These are phyloP conservation scores for Epizoanthus ramosus DNA, from an alignment of 92 coral and sea anemone species.

Conservation along the genomic window DNA sequence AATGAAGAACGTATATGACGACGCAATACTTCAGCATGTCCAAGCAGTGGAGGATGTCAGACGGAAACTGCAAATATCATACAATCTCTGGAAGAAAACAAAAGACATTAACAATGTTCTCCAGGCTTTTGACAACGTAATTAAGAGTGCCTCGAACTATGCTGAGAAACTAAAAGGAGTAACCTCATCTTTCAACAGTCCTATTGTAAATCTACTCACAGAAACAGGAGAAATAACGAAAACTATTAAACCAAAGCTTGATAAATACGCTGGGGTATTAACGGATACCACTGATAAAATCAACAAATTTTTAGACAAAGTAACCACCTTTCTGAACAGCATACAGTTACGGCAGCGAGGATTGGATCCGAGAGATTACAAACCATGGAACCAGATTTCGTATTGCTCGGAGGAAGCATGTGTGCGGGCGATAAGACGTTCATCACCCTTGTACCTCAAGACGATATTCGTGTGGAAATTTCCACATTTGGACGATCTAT, in stretches of 20 bases:
- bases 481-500: constrained; percentile 96
- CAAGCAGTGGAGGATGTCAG: constrained; percentile 73
- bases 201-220: constrained; percentile 76
- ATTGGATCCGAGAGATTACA: constrained; percentile 75
- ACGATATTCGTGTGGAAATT: constrained; percentile 92
- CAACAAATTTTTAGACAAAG: constrained; percentile 72
- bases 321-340: constrained; percentile 75
- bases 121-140: constrained; percentile 76
- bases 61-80: constrained; percentile 68
- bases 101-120: constrained; percentile 71
- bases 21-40: constrained; percentile 71
- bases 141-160: constrained; percentile 73
- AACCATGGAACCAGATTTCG: constrained; percentile 74
- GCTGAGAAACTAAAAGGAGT: constrained; percentile 74
- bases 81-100: constrained; percentile 77
- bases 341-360: constrained; percentile 91
- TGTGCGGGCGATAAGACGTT: constrained; percentile 75
- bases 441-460: constrained; percentile 73
- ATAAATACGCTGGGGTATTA: constrained; percentile 65
- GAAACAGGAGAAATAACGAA: constrained; percentile 82
- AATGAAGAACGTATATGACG: constrained; percentile 75
- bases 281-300: constrained; percentile 68
- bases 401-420: constrained; percentile 88
- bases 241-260: constrained; percentile 73
- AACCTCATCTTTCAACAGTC: constrained; percentile 72